phyloP scores from a whole-genome alignment of 2,888 invertebrate genomes.

The Pseudanteris insignis region DNA sequence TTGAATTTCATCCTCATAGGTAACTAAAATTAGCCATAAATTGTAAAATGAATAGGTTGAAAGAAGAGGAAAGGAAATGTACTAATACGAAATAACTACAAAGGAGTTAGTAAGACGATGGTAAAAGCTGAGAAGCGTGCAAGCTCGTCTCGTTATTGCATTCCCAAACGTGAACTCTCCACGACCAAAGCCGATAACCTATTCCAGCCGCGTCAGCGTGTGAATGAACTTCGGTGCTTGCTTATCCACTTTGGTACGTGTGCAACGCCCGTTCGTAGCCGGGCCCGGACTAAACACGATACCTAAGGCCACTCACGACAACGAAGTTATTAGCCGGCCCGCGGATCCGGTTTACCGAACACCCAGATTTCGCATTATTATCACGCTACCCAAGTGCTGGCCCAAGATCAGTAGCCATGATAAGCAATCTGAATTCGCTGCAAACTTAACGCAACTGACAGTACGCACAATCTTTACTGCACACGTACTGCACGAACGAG shows the following conservation, averaged over 20 bases:
- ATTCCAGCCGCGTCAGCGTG: constrained; percentile 63
- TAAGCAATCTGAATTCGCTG: constrained; percentile 20
- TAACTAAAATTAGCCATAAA: too few relatives aligned
- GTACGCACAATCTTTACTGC: constrained; percentile 24
- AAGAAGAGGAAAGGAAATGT: constrained; percentile 59
- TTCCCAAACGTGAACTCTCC: constrained; percentile 48
- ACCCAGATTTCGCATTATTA: too few relatives aligned
- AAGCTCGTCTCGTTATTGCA: constrained; percentile 57
- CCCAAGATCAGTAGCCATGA: constrained; percentile 5
- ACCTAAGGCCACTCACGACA: constrained; percentile 39
- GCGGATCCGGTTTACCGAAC: constrained; percentile 41
- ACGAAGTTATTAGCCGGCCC: constrained; percentile 40
- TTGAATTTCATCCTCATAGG: too few relatives aligned
- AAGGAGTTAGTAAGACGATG: too few relatives aligned
- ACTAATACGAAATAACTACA: constrained; percentile 60
- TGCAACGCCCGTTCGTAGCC: constrained; percentile 41
- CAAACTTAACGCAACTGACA: constrained; percentile 22
- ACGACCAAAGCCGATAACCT: constrained; percentile 57
- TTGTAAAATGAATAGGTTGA: too few relatives aligned
- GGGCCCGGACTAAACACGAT: constrained; percentile 54
- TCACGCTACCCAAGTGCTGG: constrained; percentile 13
- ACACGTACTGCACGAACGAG: constrained; percentile 39
- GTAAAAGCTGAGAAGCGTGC: constrained; percentile 40
- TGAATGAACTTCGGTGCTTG: constrained; percentile 63
- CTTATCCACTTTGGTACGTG: constrained; percentile 66